phyloP scores from a whole-genome alignment of 2,113 vertebrate species.

The Fukomys damarensis region DNA sequence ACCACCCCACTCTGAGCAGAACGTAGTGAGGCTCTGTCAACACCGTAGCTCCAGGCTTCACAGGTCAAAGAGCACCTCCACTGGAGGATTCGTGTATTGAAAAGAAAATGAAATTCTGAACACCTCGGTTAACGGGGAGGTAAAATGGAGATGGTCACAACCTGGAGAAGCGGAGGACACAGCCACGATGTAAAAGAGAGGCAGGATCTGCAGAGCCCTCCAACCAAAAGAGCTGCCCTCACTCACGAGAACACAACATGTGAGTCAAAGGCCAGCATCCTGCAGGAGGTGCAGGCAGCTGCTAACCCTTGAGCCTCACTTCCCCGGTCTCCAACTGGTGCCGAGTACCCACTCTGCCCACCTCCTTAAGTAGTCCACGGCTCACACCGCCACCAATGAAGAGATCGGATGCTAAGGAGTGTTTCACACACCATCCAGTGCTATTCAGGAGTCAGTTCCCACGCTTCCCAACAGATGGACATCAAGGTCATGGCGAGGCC shows the following conservation, averaged over 20 bases:
- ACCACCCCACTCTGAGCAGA: too few relatives aligned
- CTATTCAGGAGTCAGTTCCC: not conserved
- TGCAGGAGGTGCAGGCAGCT: rapidly evolving
- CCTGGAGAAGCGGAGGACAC: not conserved
- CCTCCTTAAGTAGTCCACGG: not conserved
- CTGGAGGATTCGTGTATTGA: not conserved
- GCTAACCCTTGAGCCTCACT: not conserved
- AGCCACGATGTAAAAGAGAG: not conserved
- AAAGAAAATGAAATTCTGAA: not conserved
- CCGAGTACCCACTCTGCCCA: not conserved
- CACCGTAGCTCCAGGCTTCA: not conserved
- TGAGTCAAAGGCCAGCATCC: not conserved
- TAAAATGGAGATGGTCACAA: not conserved
- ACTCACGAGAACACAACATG: rapidly evolving
- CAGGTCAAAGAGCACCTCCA: not conserved
- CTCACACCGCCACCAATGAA: not conserved
- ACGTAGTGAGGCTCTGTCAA: not conserved
- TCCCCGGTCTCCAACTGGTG: not conserved
- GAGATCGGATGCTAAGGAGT: not conserved
- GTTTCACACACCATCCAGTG: not conserved
- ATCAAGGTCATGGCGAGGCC: not conserved
- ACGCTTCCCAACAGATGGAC: not conserved
- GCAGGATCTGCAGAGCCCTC: not conserved
- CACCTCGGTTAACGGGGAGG: not conserved
- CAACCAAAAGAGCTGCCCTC: not conserved